Base-by-base conservation (phyloP, 92 coral and sea anemone genomes). In the Epizoanthus rinbou region DNA sequence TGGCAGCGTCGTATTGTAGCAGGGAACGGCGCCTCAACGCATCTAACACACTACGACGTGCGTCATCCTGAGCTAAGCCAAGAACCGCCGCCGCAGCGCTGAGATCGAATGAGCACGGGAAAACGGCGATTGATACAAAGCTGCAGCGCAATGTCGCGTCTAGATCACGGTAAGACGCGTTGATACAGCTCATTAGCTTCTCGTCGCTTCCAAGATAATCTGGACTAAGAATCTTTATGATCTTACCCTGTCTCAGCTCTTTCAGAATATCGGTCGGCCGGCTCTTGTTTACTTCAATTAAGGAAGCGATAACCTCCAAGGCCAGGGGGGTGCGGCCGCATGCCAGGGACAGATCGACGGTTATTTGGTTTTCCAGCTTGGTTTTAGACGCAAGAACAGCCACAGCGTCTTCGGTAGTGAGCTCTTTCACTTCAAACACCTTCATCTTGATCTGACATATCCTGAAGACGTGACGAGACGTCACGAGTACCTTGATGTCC, bases 281-380 rank as follows among this genome's bases (percentile, higher is more conserved):
- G 64, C 33, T 69, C 11, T 52, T 50, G 64, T 74, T 74, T 21
- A 68, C 86, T 23, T 69, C 39, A 14, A 82, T 68, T 54, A 82
- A 37, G 8, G 86, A 69, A 24, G 86, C 76, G 65, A 82, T 65
- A 3, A 82, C 86, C 13, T 82, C 57, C 15, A 82, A n/a, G 8
- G 86, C 86, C 28, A 82, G 80, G 39, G 86, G 86, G 18, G 79
- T 82, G 41, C 33, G 19, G 17, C 86, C 86, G 53, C 86, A 82
- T 4, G 73, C 76, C 13, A 52, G 33, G 23, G 79, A 39, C 33
- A 82, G 62, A 7, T 82, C 79, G n/a, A 23, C 62, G 8, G 86
- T 79, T 7, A 69, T 69, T 39, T 53, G 50, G 18, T 7, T 47
- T 35, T 21, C 39, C 15, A 82, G 69, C 62, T 50, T 53, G 23